Base-by-base conservation (phyloP, 2,888 invertebrate genomes). In the Caenorhabditis becei region DNA sequence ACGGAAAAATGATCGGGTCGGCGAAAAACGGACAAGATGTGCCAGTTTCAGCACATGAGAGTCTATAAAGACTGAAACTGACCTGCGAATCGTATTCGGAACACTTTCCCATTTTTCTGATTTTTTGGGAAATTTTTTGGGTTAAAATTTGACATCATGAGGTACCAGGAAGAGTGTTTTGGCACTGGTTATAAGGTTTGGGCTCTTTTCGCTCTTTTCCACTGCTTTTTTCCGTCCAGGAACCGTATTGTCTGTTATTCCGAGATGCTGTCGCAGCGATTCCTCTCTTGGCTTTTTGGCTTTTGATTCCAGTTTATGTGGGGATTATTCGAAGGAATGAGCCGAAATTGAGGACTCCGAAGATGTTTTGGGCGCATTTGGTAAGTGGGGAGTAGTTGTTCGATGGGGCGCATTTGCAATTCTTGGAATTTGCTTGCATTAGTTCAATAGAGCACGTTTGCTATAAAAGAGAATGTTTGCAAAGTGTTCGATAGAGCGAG, bases 311-410 rank as follows among this genome's bases (percentile, higher is more conserved):
- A 24, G 35, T 59, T 14, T 80, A 75, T 23, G 32, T 70, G 2
- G 1, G 61, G 5, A 70, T 80, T 16, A 49, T 80, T 1, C 18
- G 75, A 18, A 44, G 47, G 26, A 75, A 75, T 59, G 74, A 74
- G 41, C 75, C 74, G 8, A 51, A 75, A 18, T 35, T 75, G 20
- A 44, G 44, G 47, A 35, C 80, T 10, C 74, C 74, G 11, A 74
- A 54, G 51, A 59, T 44, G 20, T 80, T 80, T 37, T 75, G 75
- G 74, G 59, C 63, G 5, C 80, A 80, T 66, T 75, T 80, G 80
- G 80, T 80, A 14, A 37, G 63, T n/a, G n/a, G n/a, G n/a, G n/a
- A n/a, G n/a, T n/a, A n/a, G n/a, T n/a, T n/a, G n/a, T n/a, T n/a
- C n/a, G n/a, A n/a, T n/a, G n/a, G n/a, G n/a, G n/a, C n/a, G n/a